Percentiles rank a stretch among this genome's conserved stretches.
These are phyloP conservation scores for Chaetodon trifascialis DNA, from an alignment of 2,113 vertebrate species.

Conservation along the genomic window DNA sequence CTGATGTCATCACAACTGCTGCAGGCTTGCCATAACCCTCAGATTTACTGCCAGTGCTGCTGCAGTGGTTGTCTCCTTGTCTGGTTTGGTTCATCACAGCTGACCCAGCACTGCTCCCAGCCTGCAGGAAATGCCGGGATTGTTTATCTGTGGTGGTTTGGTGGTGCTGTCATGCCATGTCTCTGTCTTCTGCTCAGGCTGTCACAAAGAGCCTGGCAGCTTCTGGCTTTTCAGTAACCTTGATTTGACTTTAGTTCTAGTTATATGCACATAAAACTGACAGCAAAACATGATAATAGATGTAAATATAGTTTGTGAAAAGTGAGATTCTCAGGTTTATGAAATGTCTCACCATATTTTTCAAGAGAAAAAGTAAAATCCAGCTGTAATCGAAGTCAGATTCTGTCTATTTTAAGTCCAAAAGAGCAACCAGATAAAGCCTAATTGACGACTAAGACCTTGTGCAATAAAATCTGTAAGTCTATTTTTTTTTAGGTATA, in stretches of 20 bases:
- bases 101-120: neutral
- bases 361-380: neutral
- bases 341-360: neutral
- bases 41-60: neutral
- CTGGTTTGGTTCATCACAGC: constrained; percentile 33
- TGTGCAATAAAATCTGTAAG: neutral
- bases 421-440: neutral
- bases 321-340: too few relatives aligned
- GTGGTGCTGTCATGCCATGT: constrained; percentile 8
- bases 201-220: neutral
- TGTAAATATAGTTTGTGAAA: too few relatives aligned
- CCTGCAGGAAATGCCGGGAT: neutral
- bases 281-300: neutral
- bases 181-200: constrained; percentile 5
- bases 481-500: neutral
- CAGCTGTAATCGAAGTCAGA: neutral
- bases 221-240: constrained; percentile 3
- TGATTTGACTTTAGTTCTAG: constrained; percentile 15
- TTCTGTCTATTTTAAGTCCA: too few relatives aligned
- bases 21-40: neutral
- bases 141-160: constrained; percentile 8
- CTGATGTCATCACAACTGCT: neutral
- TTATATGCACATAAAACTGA: neutral
- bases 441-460: neutral
- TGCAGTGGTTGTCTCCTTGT: neutral